phyloP scores from a whole-genome alignment of 2,888 invertebrate genomes.

The Napeogenes inachia region DNA sequence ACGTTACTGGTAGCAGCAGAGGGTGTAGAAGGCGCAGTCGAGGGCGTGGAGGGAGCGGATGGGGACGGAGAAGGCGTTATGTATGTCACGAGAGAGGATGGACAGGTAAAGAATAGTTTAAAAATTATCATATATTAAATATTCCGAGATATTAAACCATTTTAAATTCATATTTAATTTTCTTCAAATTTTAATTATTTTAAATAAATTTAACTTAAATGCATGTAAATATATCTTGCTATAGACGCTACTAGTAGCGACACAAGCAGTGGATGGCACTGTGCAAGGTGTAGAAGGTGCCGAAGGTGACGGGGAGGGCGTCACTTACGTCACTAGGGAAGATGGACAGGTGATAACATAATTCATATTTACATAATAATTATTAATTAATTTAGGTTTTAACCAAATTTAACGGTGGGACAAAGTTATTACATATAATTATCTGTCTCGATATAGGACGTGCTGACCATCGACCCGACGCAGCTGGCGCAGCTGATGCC shows the following conservation, averaged over 20 bases:
- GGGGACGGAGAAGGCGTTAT: slow-evolving; percentile 84
- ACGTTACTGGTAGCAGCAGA: slow-evolving; percentile 83
- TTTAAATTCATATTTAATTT: too few species aligned
- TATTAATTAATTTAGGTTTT: too few species aligned
- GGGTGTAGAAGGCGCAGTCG: slow-evolving; percentile 85
- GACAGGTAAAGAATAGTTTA: slow-evolving; percentile 49
- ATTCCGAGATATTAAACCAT: too few species aligned
- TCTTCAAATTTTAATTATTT: too few species aligned
- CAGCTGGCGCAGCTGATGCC: slow-evolving; percentile 78
- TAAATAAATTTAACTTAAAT: too few species aligned
- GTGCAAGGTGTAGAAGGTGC: slow-evolving; percentile 78
- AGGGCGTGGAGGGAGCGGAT: slow-evolving; percentile 76
- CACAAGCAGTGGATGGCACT: slow-evolving; percentile 84
- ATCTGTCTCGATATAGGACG: slow-evolving; percentile 53
- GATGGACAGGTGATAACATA: slow-evolving; percentile 58
- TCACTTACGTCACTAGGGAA: slow-evolving; percentile 68
- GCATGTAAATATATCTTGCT: background rate
- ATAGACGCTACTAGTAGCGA: slow-evolving; percentile 82
- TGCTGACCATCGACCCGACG: slow-evolving; percentile 74
- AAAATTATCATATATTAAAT: too few species aligned
- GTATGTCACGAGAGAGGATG: slow-evolving; percentile 70
- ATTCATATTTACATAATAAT: background rate
- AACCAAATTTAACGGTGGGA: too few species aligned
- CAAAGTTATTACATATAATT: background rate
- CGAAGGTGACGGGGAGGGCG: slow-evolving; percentile 85